Evolutionary conservation across 2,113 vertebrate species (phyloP).

Genomic region (Sylvia atricapilla): DNA sequence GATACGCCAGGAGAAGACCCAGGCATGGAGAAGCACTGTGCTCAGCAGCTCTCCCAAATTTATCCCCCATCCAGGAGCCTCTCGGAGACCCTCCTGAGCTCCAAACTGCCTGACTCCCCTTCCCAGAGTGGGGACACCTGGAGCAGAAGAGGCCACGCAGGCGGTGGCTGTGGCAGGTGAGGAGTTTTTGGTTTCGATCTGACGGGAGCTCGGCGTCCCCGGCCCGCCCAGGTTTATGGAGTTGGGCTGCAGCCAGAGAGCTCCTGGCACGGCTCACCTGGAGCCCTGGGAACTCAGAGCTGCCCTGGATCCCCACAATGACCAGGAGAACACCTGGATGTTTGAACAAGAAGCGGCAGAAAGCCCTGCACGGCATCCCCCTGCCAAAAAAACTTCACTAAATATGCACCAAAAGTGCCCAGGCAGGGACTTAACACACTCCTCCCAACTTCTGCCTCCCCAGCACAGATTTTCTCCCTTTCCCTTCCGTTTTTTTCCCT

Average conservation of each 20-base stretch:
- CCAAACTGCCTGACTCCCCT: accelerated
- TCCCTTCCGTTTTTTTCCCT: accelerated
- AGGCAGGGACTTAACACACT: accelerated
- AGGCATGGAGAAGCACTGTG: accelerated
- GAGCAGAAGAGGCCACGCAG: neutral
- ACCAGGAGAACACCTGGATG: accelerated
- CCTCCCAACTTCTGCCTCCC: neutral
- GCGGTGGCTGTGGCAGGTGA: neutral
- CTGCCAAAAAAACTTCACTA: accelerated
- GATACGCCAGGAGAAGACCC: accelerated
- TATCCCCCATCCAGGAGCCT: neutral
- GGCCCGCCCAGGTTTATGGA: neutral
- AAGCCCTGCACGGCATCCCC: accelerated
- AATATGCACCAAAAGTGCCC: accelerated
- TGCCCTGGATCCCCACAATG: accelerated
- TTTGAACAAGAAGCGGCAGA: accelerated
- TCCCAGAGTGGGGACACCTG: neutral
- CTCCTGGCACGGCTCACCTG: neutral
- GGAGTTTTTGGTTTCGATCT: neutral
- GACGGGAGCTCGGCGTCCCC: neutral
- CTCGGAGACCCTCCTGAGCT: neutral
- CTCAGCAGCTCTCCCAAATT: too few species aligned
- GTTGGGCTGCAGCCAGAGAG: neutral
- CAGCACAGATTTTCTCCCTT: neutral
- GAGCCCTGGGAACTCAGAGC: neutral